phyloP scores from a whole-genome alignment of 2,113 vertebrate genomes.

The Probosciger aterrimus region DNA sequence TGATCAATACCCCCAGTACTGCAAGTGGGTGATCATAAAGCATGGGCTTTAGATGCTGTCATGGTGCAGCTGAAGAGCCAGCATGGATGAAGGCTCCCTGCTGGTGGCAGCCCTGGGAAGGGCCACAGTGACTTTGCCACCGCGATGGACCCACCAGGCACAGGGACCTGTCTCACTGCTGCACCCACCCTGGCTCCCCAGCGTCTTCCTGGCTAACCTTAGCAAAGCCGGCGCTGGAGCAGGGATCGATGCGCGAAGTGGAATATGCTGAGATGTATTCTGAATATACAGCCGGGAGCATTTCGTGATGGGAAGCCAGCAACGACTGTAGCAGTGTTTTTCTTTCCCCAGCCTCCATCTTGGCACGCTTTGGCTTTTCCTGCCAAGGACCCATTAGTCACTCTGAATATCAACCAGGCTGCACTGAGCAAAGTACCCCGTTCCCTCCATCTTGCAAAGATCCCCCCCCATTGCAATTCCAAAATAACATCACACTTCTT shows the following conservation, averaged over 20 bases:
- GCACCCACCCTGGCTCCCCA: not conserved
- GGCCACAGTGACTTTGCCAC: not conserved
- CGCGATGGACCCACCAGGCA: rapidly evolving
- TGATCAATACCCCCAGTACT: not conserved
- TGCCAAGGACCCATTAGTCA: slow-evolving; percentile 14
- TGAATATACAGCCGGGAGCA: not conserved
- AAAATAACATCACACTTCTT: slow-evolving; percentile 15
- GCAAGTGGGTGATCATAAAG: not conserved
- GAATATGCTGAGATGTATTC: not conserved
- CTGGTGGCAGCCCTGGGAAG: not conserved
- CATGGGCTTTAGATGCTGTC: not conserved
- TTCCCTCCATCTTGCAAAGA: not conserved
- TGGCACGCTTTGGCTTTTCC: slow-evolving; percentile 17
- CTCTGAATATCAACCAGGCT: not conserved
- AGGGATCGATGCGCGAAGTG: not conserved
- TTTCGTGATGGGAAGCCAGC: not conserved
- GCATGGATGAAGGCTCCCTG: not conserved
- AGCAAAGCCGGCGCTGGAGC: not conserved
- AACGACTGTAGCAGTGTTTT: not conserved
- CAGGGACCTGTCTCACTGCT: not conserved
- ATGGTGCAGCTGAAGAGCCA: not conserved
- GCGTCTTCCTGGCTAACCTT: not conserved
- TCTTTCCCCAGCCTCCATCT: not conserved
- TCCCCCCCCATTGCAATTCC: slow-evolving; percentile 16
- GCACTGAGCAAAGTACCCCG: not conserved